Conservation (phyloP, 2,113 vertebrate species). For the Sarotherodon lohbergeri region DNA sequence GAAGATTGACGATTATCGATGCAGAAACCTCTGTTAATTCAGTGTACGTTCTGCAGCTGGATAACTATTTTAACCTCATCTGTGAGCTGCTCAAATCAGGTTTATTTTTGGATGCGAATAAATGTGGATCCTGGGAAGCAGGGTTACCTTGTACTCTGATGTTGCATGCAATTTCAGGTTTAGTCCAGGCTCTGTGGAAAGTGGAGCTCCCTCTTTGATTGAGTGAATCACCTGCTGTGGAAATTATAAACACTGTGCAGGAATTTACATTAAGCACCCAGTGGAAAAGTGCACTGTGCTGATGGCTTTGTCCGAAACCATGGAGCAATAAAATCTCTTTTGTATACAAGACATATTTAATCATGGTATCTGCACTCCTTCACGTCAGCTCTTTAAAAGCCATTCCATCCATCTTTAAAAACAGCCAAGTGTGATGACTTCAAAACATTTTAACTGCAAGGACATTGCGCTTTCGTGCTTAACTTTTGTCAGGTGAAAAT, state of each 20-base stretch:
- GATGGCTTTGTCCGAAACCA: conserved; percentile 47
- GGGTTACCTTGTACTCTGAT: background rate
- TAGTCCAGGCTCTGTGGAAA: conserved; percentile 26
- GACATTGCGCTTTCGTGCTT: conserved; percentile 35
- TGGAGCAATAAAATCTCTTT: conserved; percentile 68
- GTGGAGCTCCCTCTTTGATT: conserved; percentile 37
- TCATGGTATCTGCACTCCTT: conserved; percentile 67
- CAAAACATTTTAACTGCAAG: conserved; percentile 45
- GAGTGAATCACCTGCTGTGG: conserved; percentile 68
- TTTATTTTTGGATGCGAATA: background rate
- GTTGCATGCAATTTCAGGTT: conserved; percentile 25
- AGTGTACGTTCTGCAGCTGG: conserved; percentile 47
- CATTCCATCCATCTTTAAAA: conserved; percentile 75
- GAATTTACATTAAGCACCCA: conserved; percentile 69
- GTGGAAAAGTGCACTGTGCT: conserved; percentile 50
- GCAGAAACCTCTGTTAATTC: conserved; percentile 75
- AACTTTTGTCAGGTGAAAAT: conserved; percentile 1
- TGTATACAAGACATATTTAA: conserved; percentile 63
- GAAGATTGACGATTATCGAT: conserved; percentile 74
- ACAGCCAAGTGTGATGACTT: conserved; percentile 70
- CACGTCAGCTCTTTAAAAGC: conserved; percentile 71
- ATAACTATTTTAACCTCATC: conserved; percentile 51
- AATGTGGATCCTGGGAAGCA: background rate
- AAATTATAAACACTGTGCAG: conserved; percentile 67
- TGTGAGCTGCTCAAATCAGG: conserved; percentile 13